Conservation (phyloP, 2,888 invertebrate genomes). For the Coecobrya sp. region DNA sequence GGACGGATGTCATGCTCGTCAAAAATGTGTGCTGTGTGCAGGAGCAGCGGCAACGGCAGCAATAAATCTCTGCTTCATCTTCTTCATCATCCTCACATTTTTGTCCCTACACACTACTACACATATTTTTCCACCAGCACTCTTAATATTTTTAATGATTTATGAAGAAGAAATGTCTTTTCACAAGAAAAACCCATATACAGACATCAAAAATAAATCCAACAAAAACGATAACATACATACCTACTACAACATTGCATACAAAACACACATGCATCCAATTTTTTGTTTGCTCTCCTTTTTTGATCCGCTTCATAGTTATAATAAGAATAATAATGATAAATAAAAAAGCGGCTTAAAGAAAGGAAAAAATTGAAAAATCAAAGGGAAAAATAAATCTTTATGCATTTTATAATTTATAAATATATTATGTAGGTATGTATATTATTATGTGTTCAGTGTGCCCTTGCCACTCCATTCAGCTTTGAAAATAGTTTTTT, state of each 20-base stretch:
- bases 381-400: conserved; percentile 46
- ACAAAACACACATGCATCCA: neutral
- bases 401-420: conserved; percentile 35
- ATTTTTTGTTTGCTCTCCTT: conserved; percentile 49
- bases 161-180: conserved; percentile 51
- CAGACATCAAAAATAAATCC: conserved; percentile 29
- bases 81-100: conserved; percentile 11
- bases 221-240: conserved; percentile 19
- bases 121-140: neutral
- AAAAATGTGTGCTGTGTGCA: conserved; percentile 37
- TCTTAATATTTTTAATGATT: conserved; percentile 49
- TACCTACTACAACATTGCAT: neutral
- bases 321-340: conserved; percentile 3
- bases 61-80: conserved; percentile 42
- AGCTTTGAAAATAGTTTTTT: too few species aligned
- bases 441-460: neutral
- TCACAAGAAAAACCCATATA: neutral
- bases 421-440: neutral
- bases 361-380: conserved; percentile 20
- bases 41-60: neutral
- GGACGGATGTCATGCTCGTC: conserved; percentile 62
- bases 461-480: neutral
- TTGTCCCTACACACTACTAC: neutral
- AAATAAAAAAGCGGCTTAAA: conserved; percentile 45
- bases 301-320: conserved; percentile 47